Evolutionary conservation across 2,888 invertebrate species (phyloP), one percentile per base, ranked within the genome.

Genomic region (Neoaliturus tenellus): DNA sequence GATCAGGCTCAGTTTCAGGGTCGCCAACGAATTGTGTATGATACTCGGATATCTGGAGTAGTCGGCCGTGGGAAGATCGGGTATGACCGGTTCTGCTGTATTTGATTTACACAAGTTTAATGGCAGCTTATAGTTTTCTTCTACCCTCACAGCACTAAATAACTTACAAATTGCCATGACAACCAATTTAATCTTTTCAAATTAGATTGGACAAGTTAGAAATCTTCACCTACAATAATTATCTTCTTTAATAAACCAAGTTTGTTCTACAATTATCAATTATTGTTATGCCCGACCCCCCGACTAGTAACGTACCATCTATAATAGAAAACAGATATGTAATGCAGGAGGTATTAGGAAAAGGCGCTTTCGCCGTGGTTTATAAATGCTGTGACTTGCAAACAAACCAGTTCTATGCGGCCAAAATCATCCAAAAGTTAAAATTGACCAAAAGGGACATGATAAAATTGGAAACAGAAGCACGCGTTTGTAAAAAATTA

Each of bases 391-490:
- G 17, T 14, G 71, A 71, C 20, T 1, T 39, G 1, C 10, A 33
- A n/a, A 39, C 33, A 10, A 39, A 23, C 10, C 20, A 71, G 23
- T 17, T 17, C 0, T 71, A 20, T 3, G 71, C 71, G 1, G 71
- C 39, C 23, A 71, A 71, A 39, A 17, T 71, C 12, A 71, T 71
- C 23, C 33, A 71, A 10, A 71, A 71, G 39, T 10, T 17, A 10
- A 71, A n/a, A 23, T 0, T 71, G 35, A 8, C 35, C 0, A 71
- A 71, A 6, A n/a, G 71, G 20, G 71, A 71, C 23, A 3, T 71
- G 5, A 71, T 35, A 20, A 71, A 71, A 71, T 31, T 71, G 20
- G 71, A 71, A 71, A 20, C 39, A 10, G 71, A 71, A 39, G 71
- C 71, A 10, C 33, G 71, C 10, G 39, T 71, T 10, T 71, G 71